phyloP scores from a whole-genome alignment of 2,113 vertebrate species.

The Glaucidium brasilianum region DNA sequence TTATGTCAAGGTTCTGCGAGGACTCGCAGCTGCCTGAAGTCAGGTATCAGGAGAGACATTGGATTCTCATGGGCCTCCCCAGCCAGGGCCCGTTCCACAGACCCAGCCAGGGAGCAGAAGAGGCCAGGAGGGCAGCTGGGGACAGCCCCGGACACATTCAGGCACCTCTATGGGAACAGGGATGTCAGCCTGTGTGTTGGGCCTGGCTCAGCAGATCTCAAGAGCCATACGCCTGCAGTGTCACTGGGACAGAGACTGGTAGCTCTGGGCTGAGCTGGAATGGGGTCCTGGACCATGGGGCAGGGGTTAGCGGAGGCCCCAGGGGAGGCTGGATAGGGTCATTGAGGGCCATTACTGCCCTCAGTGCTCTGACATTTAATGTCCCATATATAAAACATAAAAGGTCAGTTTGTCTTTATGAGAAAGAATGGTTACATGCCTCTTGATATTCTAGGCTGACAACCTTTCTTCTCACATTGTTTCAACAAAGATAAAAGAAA shows the following conservation, averaged over 20 bases:
- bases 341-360: not conserved
- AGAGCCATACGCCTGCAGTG: not conserved
- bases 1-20: fast-evolving
- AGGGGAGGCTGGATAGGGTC: not conserved
- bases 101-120: not conserved
- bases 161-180: too few species aligned
- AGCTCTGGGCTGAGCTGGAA: not conserved
- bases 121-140: not conserved
- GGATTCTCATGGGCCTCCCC: not conserved
- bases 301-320: not conserved
- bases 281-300: not conserved
- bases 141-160: not conserved
- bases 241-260: not conserved
- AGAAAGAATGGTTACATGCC: not conserved
- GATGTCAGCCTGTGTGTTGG: not conserved
- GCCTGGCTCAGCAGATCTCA: not conserved
- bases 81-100: not conserved
- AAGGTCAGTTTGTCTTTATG: conserved; percentile 14
- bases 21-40: not conserved
- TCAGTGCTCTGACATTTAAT: not conserved
- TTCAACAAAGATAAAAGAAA: conserved; percentile 1
- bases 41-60: not conserved
- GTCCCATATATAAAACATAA: not conserved
- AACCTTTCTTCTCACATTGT: conserved; percentile 31
- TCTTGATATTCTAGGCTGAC: conserved; percentile 10